Base-by-base conservation (phyloP, 2,888 invertebrate genomes). In the Pachycephus smyrnensis region DNA sequence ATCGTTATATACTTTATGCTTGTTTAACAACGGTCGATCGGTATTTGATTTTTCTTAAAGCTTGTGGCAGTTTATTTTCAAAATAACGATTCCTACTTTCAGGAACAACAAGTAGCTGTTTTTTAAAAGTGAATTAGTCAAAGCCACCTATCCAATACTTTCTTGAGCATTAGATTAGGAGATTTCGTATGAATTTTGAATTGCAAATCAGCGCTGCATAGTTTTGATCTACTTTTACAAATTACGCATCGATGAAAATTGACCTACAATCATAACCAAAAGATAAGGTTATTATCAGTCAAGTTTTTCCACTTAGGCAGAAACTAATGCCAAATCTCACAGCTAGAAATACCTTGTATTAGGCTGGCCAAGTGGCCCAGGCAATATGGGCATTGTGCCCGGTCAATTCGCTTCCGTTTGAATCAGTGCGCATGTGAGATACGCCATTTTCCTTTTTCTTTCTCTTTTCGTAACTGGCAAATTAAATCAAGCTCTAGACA, bases 341-440 rank as follows among this genome's bases (percentile, higher is more conserved):
- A 73, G 83, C 86, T 84, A 84, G 87, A 88, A 88, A 88, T 88
- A 88, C 81, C 79, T 55, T 75, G 68, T 69, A 75, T 75, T 82
- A 80, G 75, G 82, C 73, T 55, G 55, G 55, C 55, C 55, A 23
- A 23, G 55, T 23, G 15, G 55, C 55, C 81, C 73, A 79, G 81
- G 84, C 78, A 79, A 78, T 9, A 79, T 82, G 87, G 88, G 88
- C 88, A 88, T 85, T 82, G 84, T 88, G 88, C 88, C 87, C 87
- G 81, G 2, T 30, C 12, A 80, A 55, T 6, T 2, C 9, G 1
- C 23, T 23, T 55, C 6, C 9, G 23, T 23, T 55, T 23, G 9
- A 23, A 23, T 55, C 9, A 23, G 55, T 55, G 55, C 55, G 55
- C 55, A 55, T 55, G 55, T 55, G 55, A 23, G 23, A 23, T 23